These are phyloP conservation scores for Diloba caeruleocephala DNA, from an alignment of 2,888 invertebrate species.

Conservation along the genomic window DNA sequence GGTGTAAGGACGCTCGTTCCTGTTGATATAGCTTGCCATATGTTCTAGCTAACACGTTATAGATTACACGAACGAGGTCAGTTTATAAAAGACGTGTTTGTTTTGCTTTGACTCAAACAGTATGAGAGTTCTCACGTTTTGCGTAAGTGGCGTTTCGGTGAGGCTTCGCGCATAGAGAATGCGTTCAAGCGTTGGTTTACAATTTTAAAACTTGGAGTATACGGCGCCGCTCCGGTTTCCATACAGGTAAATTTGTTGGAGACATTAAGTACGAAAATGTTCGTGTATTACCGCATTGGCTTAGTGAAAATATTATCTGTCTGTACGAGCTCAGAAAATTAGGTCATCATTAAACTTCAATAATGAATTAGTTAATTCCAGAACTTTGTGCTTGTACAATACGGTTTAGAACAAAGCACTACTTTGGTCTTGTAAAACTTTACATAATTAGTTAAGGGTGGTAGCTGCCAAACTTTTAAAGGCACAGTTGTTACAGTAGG, in stretches of 20 bases:
- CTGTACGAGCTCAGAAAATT: too few species aligned
- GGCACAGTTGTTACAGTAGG: too few species aligned
- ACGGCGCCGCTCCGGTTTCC: too few species aligned
- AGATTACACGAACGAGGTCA: slow-evolving; percentile 64
- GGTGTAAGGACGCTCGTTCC: slow-evolving; percentile 24
- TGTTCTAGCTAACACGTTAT: slow-evolving; percentile 54
- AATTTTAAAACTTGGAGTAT: too few species aligned
- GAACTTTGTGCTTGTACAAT: too few species aligned
- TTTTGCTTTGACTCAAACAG: slow-evolving; percentile 57
- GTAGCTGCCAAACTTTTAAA: slow-evolving; percentile 1
- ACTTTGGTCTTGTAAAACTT: slow-evolving; percentile 10
- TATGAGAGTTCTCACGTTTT: slow-evolving; percentile 64
- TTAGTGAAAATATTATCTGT: too few species aligned
- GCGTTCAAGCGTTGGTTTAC: not conserved
- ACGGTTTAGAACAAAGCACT: slow-evolving; percentile 8
- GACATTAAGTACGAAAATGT: too few species aligned
- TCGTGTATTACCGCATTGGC: too few species aligned
- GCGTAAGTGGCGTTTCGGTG: slow-evolving; percentile 34
- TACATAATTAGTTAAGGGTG: slow-evolving; percentile 8
- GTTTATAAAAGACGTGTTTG: slow-evolving; percentile 64
- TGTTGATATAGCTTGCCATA: slow-evolving; percentile 44
- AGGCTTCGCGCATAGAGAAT: not conserved
- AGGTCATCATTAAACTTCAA: too few species aligned
- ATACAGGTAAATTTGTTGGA: too few species aligned
- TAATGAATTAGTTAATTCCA: too few species aligned